A percentile compares a stretch with the other conserved stretches of the same genome.
phyloP scores from a whole-genome alignment of 2,113 vertebrate species.

The Elanus axillaris region DNA sequence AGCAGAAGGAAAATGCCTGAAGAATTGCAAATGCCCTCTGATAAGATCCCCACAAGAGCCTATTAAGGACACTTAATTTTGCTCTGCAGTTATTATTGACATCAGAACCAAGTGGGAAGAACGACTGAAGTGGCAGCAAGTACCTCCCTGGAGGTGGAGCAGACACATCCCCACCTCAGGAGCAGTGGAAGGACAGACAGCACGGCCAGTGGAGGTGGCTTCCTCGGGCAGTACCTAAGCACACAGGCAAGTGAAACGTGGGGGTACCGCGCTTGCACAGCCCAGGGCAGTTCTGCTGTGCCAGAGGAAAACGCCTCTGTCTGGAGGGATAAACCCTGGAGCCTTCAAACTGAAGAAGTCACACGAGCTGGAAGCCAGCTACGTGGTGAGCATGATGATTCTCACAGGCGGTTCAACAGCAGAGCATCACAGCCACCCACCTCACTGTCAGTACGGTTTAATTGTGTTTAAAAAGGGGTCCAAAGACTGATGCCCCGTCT shows the following conservation, averaged over 20 bases:
- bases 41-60: background rate
- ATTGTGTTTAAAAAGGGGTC: background rate
- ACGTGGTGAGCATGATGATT: fast-evolving
- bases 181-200: fast-evolving
- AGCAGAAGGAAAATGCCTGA: background rate
- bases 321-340: fast-evolving
- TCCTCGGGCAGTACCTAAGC: background rate
- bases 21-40: background rate
- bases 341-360: background rate
- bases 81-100: background rate
- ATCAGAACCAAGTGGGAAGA: background rate
- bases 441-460: fast-evolving
- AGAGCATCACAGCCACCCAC: background rate
- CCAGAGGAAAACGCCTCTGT: fast-evolving
- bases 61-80: background rate
- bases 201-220: fast-evolving
- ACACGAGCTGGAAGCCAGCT: background rate
- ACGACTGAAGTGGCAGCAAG: fast-evolving
- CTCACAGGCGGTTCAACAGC: background rate
- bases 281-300: fast-evolving
- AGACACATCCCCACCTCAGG: background rate
- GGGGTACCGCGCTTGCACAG: fast-evolving
- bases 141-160: fast-evolving
- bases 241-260: fast-evolving
- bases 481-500: background rate